A percentile compares a stretch with the other conserved stretches of the same genome.
phyloP scores from a whole-genome alignment of 2,888 invertebrate species.

The Elmis aenea region DNA sequence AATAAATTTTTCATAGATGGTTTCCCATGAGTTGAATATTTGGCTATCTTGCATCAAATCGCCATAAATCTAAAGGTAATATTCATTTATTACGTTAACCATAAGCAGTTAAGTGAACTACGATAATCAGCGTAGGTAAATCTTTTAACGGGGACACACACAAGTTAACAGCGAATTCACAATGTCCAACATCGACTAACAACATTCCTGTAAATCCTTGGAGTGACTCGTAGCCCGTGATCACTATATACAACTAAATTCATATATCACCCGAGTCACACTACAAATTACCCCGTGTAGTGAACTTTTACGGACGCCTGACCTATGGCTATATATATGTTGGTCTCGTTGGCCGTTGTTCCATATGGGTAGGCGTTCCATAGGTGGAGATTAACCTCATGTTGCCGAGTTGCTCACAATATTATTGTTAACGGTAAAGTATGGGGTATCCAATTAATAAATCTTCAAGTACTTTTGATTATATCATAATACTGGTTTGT shows the following conservation, averaged over 20 bases:
- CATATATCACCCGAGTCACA: constrained; percentile 31
- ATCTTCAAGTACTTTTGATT: too few species aligned
- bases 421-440: neutral
- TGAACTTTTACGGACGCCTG: neutral
- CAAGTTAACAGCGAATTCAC: too few species aligned
- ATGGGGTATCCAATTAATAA: too few species aligned
- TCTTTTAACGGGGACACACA: too few species aligned
- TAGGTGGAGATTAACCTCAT: neutral
- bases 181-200: constrained; percentile 30
- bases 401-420: neutral
- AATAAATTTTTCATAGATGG: too few species aligned
- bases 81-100: constrained; percentile 14
- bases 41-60: too few species aligned
- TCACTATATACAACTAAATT: constrained; percentile 32
- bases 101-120: constrained; percentile 19
- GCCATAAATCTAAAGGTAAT: constrained; percentile 20
- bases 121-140: too few species aligned
- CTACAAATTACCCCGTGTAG: constrained; percentile 29
- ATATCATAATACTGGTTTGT: too few species aligned
- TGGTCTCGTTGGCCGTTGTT: neutral
- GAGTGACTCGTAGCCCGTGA: constrained; percentile 33
- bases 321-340: neutral
- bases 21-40: too few species aligned
- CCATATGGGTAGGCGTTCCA: neutral
- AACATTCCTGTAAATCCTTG: constrained; percentile 35